Conservation (phyloP, 64 coral and sea anemone species). For the Platygyra sinensis region DNA sequence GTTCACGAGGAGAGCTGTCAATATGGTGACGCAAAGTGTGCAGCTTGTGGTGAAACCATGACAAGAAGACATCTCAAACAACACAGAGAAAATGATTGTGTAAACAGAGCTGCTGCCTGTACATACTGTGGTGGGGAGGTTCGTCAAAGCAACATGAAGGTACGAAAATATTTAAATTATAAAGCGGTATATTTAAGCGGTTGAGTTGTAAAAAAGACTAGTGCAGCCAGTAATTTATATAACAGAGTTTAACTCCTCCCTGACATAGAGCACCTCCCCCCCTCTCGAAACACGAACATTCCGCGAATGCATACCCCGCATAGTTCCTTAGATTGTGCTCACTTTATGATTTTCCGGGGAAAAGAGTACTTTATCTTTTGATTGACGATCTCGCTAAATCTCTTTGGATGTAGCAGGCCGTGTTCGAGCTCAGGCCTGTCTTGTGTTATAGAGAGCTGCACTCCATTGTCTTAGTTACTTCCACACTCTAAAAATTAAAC, state of each 20-base stretch:
- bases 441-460: too few relatives aligned
- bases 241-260: not conserved
- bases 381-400: too few relatives aligned
- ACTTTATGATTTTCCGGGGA: too few relatives aligned
- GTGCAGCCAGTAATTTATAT: not conserved
- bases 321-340: too few relatives aligned
- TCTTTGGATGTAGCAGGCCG: too few relatives aligned
- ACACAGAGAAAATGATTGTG: not conserved
- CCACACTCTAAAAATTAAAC: too few relatives aligned
- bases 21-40: not conserved
- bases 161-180: not conserved
- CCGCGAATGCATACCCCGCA: too few relatives aligned
- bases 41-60: constrained; percentile 25
- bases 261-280: too few relatives aligned
- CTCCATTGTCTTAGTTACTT: too few relatives aligned
- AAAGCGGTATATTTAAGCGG: not conserved
- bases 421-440: too few relatives aligned
- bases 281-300: too few relatives aligned
- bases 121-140: constrained; percentile 22
- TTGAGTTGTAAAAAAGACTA: not conserved
- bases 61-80: not conserved
- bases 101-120: constrained; percentile 3
- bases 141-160: constrained; percentile 20
- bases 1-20: constrained; percentile 35
- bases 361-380: too few relatives aligned